Percentiles rank a stretch among this genome's conserved stretches.
These are phyloP conservation scores for Carcharodon carcharias DNA, from an alignment of 2,797 vertebrate species.

Conservation along the genomic window DNA sequence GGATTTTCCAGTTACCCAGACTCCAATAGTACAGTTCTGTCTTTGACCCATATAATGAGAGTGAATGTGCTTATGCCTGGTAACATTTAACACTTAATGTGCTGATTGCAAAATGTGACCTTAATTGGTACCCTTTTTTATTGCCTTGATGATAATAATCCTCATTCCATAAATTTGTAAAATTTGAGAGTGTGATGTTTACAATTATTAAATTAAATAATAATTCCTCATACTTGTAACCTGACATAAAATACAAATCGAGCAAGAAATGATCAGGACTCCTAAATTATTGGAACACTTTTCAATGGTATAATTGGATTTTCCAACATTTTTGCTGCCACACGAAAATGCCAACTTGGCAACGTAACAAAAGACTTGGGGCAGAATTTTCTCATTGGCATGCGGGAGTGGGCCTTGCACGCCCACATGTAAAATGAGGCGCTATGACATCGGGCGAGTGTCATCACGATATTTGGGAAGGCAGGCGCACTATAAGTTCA, in stretches of 20 bases:
- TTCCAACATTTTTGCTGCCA: not conserved
- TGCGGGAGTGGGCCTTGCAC: too few relatives aligned
- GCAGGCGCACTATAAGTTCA: too few relatives aligned
- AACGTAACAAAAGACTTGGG: not conserved
- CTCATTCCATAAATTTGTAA: not conserved
- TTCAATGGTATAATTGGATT: not conserved
- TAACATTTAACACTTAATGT: not conserved
- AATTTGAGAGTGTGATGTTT: not conserved
- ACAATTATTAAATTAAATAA: conserved; percentile 4
- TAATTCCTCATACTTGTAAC: not conserved
- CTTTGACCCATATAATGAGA: conserved; percentile 16
- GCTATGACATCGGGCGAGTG: too few relatives aligned
- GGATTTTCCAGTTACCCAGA: not conserved
- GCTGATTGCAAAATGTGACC: not conserved
- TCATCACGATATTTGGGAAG: too few relatives aligned
- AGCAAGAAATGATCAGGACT: not conserved
- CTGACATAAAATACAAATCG: not conserved
- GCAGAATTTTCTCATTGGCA: too few relatives aligned
- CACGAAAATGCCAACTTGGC: conserved; percentile 15
- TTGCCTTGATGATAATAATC: not conserved
- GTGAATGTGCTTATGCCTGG: not conserved
- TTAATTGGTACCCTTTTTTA: not conserved
- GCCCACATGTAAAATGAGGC: too few relatives aligned
- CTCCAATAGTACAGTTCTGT: not conserved
- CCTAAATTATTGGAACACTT: not conserved